phyloP scores from a whole-genome alignment of 1,140 invertebrate species.

The Panulirus ornatus region DNA sequence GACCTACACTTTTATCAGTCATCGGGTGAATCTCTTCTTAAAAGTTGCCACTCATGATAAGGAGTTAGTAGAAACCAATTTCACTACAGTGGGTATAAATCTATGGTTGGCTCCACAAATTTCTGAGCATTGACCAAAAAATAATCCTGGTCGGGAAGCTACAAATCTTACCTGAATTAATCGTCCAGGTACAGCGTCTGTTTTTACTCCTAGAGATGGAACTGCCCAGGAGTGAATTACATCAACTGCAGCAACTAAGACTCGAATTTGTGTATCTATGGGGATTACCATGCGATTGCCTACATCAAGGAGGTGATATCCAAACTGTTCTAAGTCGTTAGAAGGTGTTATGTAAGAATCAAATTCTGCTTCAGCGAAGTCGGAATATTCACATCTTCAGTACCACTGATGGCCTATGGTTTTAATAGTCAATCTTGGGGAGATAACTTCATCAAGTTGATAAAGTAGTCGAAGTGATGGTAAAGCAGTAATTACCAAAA shows the following conservation, averaged over 20 bases:
- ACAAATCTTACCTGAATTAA: slow-evolving; percentile 83
- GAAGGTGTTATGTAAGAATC: slow-evolving; percentile 13
- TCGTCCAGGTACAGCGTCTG: too few relatives aligned
- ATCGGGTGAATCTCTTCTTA: too few relatives aligned
- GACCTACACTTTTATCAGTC: too few relatives aligned
- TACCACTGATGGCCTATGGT: slow-evolving; percentile 84
- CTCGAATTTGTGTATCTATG: slow-evolving; percentile 38
- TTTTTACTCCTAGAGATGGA: too few relatives aligned
- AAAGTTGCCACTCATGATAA: too few relatives aligned
- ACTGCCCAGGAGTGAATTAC: slow-evolving; percentile 86
- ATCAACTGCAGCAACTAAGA: slow-evolving; percentile 78
- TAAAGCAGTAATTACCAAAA: not conserved
- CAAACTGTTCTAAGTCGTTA: too few relatives aligned
- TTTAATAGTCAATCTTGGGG: slow-evolving; percentile 82
- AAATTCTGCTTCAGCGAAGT: slow-evolving; percentile 17
- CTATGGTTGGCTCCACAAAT: too few relatives aligned
- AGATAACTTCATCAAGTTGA: slow-evolving; percentile 82
- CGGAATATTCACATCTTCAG: slow-evolving; percentile 78
- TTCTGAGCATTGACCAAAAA: too few relatives aligned
- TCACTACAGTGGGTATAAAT: too few relatives aligned
- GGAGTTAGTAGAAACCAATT: slow-evolving; percentile 11
- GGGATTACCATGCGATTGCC: too few relatives aligned
- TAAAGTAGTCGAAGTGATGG: slow-evolving; percentile 79
- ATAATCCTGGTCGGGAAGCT: too few relatives aligned
- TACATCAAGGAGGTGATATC: slow-evolving; percentile 30